A percentile compares a stretch with the other conserved stretches of the same genome.
phyloP scores from a whole-genome alignment of 1,140 invertebrate genomes.

The Nebria ingens region DNA sequence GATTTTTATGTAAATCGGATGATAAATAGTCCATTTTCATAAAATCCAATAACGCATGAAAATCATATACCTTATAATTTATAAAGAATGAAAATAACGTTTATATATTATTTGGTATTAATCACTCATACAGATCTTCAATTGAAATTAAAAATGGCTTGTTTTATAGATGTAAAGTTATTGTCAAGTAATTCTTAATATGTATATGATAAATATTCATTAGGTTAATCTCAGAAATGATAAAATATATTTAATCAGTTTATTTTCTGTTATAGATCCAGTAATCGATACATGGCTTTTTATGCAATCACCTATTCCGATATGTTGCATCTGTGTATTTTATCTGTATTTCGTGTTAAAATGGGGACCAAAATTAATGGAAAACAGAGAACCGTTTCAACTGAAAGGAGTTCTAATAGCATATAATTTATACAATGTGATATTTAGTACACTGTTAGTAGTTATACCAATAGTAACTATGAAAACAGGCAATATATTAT shows the following conservation, averaged over 20 bases:
- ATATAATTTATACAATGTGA: slow-evolving; percentile 61
- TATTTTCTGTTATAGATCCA: slow-evolving; percentile 33
- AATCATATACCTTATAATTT: no score
- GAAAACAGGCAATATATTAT: slow-evolving; percentile 24
- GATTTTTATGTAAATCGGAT: no score
- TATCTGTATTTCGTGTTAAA: slow-evolving; percentile 58
- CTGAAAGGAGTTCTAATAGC: slow-evolving; percentile 50
- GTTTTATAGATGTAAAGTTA: no score
- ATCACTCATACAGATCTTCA: no score
- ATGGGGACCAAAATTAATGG: slow-evolving; percentile 61
- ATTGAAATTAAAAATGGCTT: no score
- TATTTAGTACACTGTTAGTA: slow-evolving; percentile 36
- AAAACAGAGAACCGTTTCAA: slow-evolving; percentile 51
- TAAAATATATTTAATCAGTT: slow-evolving; percentile 27
- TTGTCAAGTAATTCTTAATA: no score
- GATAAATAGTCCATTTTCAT: no score
- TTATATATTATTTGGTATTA: no score
- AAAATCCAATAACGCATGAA: no score
- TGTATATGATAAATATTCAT: no score
- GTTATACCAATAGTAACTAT: slow-evolving; percentile 24
- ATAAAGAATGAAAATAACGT: no score
- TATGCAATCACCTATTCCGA: slow-evolving; percentile 58
- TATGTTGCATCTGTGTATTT: slow-evolving; percentile 46
- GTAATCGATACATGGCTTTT: slow-evolving; percentile 56
- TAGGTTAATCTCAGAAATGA: slow-evolving; percentile 2